Evolutionary conservation across 2,797 vertebrate genomes (phyloP), one percentile per base, ranked within the genome.

Genomic region (Neosilurus hyrtlii): DNA sequence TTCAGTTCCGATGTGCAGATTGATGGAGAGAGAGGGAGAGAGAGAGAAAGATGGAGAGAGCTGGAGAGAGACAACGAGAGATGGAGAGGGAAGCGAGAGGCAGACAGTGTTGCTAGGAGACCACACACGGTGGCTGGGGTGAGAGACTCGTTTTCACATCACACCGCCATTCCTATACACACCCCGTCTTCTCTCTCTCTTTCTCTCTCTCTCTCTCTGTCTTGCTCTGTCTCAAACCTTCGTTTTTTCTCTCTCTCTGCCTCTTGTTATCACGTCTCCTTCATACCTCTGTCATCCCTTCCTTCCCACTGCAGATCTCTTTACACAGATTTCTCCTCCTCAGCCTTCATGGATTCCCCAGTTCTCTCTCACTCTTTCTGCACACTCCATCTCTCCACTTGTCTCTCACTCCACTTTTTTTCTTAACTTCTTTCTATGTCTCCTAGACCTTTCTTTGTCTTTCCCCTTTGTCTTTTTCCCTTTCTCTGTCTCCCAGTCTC

Each of bases 71-170:
- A 77, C 77, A 84, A 82, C 77, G 78, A 63, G 84, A 79, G 78
- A 80, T 20, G 75, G 78, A 83, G 83, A 81, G 80, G 61, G 87
- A 83, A 56, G 71, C 71, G 10, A 24, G 56, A 77, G 91, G 87
- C 89, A 88, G 92, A 92, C 93, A 93, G 93, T 93, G 94, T 95
- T 95, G 94, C 94, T 95, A 95, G 94, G 94, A 94, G 94, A 95
- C 94, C 94, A 93, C 94, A 95, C 88, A 90, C 93, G 93, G 93
- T 90, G 91, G 92, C 92, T 90, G 91, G 92, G 94, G 93, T 92
- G 92, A 92, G 93, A 91, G 92, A 92, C 92, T 92, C 89, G 91
- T 90, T 92, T 93, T 92, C 92, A 92, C 91, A 92, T 92, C 93
- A 92, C 93, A 92, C 92, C 92, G 92, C 92, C 94, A 93, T 93